Evolutionary conservation across 92 coral and sea anemone genomes (phyloP).

Genomic region (Heteractis magnifica): DNA sequence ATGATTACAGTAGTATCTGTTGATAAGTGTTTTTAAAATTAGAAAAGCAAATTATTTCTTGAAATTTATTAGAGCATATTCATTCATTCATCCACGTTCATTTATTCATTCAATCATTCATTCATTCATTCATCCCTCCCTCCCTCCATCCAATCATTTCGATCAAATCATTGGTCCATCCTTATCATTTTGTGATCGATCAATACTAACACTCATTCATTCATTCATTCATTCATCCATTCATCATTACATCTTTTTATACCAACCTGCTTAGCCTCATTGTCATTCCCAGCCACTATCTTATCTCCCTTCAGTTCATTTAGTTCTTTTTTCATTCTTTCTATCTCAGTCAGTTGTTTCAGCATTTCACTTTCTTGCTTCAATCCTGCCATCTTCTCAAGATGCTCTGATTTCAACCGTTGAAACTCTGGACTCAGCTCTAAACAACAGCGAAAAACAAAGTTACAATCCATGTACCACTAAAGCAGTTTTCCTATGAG

Average conservation of each 20-base stretch:
- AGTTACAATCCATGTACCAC: too few species aligned
- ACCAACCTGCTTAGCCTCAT: conserved; percentile 37
- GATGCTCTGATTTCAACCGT: conserved; percentile 69
- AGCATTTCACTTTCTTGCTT: conserved; percentile 79
- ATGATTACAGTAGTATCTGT: too few species aligned
- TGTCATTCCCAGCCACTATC: neutral
- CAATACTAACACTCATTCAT: too few species aligned
- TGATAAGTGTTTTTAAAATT: too few species aligned
- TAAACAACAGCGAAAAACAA: conserved; percentile 7
- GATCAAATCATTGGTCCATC: too few species aligned
- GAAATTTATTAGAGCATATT: neutral
- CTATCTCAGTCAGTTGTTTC: conserved; percentile 80
- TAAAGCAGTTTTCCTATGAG: too few species aligned
- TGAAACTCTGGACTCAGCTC: conserved; percentile 71
- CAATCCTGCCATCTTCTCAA: conserved; percentile 65
- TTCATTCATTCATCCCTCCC: neutral
- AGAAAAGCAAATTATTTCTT: too few species aligned
- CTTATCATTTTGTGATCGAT: too few species aligned
- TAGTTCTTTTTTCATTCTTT: conserved; percentile 75
- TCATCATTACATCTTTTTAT: too few species aligned
- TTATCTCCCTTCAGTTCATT: conserved; percentile 65
- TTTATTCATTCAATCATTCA: too few species aligned
- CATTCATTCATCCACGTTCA: neutral
- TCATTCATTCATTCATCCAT: neutral
- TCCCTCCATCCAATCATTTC: neutral